Evolutionary conservation across 2,888 invertebrate species (phyloP), one percentile per base, ranked within the genome.

Genomic region (Halictus ligatus): DNA sequence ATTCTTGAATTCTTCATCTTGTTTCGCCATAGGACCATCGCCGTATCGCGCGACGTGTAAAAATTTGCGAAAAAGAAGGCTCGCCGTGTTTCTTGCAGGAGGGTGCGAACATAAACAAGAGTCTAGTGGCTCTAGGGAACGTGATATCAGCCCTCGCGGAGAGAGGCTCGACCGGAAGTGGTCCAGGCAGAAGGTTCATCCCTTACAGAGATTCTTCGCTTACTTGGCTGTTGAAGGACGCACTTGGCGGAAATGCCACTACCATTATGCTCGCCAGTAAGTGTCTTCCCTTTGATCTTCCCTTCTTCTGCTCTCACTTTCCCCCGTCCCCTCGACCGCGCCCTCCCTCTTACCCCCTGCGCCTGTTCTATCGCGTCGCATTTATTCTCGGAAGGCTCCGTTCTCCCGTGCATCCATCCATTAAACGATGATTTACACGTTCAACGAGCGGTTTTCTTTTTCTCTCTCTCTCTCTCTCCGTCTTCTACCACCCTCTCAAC

Each of bases 241-340:
- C 97, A 89, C 96, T 98, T 73, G 97, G 97, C 60, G 98, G 98
- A 89, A 97, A 97, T 92, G 97, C 97, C 69, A 97, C 97, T 91
- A 97, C 97, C 71, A 96, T 97, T 93, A 97, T 98, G 96, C 97
- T 98, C 91, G 97, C 98, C 88, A 98, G 98, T 98, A 96, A 96
- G 94, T 90, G 87, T 87, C 86, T 85, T 81, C 79, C 82, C 82
- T 89, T 89, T 86, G 82, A 88, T 89, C 89, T 87, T 85, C 85
- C 75, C 89, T 78, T 43, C 80, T 77, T 77, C 78, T 64, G 50
- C 77, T 69, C 78, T 80, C 80, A 71, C 81, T 83, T 87, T 75
- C 77, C 78, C 79, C 77, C 64, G 21, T 76, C 69, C 73, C 75
- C 48, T 18, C 71, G 67, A 73, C 77, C 67, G 35, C 29, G 15